A percentile compares a stretch with the other conserved stretches of the same genome.
Conservation (phyloP, 2,113 vertebrate genomes). For the Mormyrus iriodes region DNA sequence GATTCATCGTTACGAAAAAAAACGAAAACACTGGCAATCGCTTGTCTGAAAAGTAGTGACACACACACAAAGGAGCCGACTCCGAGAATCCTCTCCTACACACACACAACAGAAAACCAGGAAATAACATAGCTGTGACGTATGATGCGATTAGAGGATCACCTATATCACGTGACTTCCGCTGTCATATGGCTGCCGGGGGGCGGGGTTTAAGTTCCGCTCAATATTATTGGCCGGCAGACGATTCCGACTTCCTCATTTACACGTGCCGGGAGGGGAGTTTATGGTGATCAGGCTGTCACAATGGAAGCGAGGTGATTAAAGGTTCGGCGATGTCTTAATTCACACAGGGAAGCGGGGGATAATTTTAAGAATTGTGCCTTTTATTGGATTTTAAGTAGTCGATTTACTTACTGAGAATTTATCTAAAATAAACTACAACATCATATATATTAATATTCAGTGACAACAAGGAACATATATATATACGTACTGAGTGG, state of each 20-base stretch:
- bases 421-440: not conserved
- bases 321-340: not conserved
- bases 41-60: not conserved
- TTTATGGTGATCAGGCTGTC: not conserved
- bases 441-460: not conserved
- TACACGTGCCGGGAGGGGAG: not conserved
- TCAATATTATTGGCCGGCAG: not conserved
- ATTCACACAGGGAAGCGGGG: not conserved
- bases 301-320: not conserved
- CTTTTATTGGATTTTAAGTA: not conserved
- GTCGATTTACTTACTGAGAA: not conserved
- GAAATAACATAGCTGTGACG: slow-evolving; percentile 38
- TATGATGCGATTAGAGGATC: slow-evolving; percentile 36
- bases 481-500: not conserved
- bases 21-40: not conserved
- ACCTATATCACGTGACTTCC: slow-evolving; percentile 8
- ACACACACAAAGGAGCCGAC: not conserved
- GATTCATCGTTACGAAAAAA: slow-evolving; percentile 69
- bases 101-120: slow-evolving; percentile 39
- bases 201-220: not conserved
- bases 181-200: not conserved
- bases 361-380: not conserved
- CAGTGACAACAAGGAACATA: not conserved
- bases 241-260: not conserved
- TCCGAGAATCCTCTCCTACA: not conserved